These are phyloP conservation scores for Leguminivora glycinivorella DNA, from an alignment of 1,140 invertebrate species.

Conservation along the genomic window DNA sequence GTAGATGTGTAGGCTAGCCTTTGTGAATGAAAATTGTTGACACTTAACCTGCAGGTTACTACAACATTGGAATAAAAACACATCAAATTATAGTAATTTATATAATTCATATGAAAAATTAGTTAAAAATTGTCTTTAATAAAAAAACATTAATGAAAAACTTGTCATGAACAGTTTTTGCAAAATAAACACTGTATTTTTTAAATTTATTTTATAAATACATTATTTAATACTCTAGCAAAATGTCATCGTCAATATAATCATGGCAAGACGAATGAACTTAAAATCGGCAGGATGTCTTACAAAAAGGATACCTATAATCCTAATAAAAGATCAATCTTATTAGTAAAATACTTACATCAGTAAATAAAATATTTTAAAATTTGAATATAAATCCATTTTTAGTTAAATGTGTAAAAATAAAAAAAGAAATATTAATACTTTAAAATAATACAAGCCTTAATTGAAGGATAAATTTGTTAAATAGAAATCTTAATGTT, in stretches of 20 bases:
- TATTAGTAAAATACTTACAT: conserved; percentile 32
- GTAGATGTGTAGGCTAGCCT: too few species aligned
- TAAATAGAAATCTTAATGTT: conserved; percentile 64
- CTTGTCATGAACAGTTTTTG: conserved; percentile 51
- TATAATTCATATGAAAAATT: conserved; percentile 74
- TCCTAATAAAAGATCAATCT: conserved; percentile 18
- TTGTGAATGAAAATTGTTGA: not conserved
- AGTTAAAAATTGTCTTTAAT: conserved; percentile 72
- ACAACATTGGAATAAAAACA: conserved; percentile 38
- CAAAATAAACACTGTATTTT: conserved; percentile 32
- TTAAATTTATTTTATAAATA: conserved; percentile 40
- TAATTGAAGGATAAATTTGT: conserved; percentile 56
- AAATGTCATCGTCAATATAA: conserved; percentile 28
- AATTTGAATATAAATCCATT: conserved; percentile 30
- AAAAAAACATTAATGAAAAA: conserved; percentile 60
- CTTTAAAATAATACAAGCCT: conserved; percentile 62
- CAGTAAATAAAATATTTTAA: conserved; percentile 32
- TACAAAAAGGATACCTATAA: conserved; percentile 29
- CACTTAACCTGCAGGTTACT: not conserved
- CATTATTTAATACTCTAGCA: conserved; percentile 38
- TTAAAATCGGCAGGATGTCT: conserved; percentile 23
- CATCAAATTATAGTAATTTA: conserved; percentile 57
- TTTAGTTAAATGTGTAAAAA: conserved; percentile 35
- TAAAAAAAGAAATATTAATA: conserved; percentile 54
- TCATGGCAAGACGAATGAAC: conserved; percentile 27